phyloP scores from a whole-genome alignment of 1,140 invertebrate species.

The Papilio xuthus region DNA sequence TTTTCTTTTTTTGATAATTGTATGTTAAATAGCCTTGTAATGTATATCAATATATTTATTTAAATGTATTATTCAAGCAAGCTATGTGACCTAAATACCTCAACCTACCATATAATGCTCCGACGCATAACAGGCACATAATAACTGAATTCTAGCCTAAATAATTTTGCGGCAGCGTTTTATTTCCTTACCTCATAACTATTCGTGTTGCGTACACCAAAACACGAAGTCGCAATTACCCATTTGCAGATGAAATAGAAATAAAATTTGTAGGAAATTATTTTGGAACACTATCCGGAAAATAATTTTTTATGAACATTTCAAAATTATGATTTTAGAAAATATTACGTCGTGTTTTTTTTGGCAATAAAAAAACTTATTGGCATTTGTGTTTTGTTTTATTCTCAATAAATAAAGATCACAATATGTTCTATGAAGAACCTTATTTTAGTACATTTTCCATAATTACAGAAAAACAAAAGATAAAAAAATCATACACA shows the following conservation, averaged over 20 bases:
- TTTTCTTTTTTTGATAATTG: too few relatives aligned
- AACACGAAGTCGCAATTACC: constrained; percentile 18
- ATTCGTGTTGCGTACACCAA: constrained; percentile 13
- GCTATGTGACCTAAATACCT: neutral
- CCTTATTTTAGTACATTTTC: too few relatives aligned
- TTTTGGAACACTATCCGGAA: neutral
- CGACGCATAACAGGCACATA: neutral
- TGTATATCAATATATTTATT: neutral
- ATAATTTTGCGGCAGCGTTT: neutral
- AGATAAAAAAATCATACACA: neutral
- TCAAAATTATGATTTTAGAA: neutral
- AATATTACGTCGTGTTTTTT: neutral
- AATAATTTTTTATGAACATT: neutral
- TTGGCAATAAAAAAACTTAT: too few relatives aligned
- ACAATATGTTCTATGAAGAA: too few relatives aligned
- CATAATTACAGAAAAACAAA: neutral
- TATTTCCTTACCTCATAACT: constrained; percentile 10
- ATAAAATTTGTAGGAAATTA: neutral
- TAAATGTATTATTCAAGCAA: neutral
- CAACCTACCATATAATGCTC: constrained; percentile 7
- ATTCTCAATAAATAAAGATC: too few relatives aligned
- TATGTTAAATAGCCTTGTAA: too few relatives aligned
- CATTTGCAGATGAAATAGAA: neutral
- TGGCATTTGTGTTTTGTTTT: too few relatives aligned
- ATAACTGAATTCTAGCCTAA: constrained; percentile 17